Evolutionary conservation across 2,113 vertebrate species (phyloP).

Genomic region (Hipposideros armiger): DNA sequence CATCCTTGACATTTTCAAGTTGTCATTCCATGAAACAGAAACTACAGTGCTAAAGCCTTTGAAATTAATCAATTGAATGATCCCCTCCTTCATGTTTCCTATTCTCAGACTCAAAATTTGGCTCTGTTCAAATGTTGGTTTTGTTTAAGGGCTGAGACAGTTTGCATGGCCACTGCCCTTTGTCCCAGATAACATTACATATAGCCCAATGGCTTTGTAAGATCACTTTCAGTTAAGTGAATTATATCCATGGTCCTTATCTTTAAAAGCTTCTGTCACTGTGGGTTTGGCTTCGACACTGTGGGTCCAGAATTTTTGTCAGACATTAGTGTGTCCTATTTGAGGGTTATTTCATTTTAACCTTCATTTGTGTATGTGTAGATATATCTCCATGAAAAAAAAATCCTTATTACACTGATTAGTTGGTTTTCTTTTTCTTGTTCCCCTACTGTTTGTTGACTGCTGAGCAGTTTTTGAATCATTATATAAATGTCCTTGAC

Average conservation of each 20-base stretch:
- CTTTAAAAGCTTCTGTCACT: neutral
- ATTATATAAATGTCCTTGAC: neutral
- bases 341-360: constrained; percentile 64
- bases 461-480: constrained; percentile 12
- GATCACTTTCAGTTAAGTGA: neutral
- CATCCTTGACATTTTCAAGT: constrained; percentile 65
- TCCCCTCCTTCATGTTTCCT: neutral
- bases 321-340: constrained; percentile 6
- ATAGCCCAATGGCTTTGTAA: neutral
- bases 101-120: neutral
- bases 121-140: neutral
- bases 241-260: neutral
- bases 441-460: neutral
- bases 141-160: neutral
- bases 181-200: neutral
- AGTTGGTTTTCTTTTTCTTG: neutral
- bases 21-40: constrained; percentile 53
- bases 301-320: neutral
- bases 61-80: constrained; percentile 32
- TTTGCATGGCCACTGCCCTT: neutral
- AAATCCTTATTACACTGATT: neutral
- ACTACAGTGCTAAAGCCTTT: constrained; percentile 39
- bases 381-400: constrained; percentile 5
- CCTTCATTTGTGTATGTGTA: neutral
- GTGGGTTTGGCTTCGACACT: neutral